Conservation (phyloP, 2,888 invertebrate species). For the Erebia aethiops region DNA sequence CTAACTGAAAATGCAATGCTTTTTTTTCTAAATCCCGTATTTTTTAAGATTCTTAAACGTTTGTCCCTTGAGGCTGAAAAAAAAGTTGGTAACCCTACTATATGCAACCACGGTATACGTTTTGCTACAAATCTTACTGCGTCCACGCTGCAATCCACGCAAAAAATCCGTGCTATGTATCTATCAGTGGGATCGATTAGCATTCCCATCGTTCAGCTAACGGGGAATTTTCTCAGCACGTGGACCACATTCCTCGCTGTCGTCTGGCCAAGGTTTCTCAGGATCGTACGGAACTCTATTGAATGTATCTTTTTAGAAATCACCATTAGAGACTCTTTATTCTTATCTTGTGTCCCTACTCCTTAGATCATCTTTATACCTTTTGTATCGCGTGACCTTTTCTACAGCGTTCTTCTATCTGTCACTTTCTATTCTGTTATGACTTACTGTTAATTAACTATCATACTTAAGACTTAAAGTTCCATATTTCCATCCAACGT, state of each 20-base stretch:
- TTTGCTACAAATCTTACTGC: not conserved
- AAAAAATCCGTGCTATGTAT: slow-evolving; percentile 1
- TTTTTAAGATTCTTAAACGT: no score
- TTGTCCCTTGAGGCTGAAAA: no score
- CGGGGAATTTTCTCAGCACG: slow-evolving; percentile 47
- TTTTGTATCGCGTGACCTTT: no score
- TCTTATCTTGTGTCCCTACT: not conserved
- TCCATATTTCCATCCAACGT: no score
- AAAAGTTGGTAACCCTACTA: no score
- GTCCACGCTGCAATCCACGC: not conserved
- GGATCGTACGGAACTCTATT: not conserved
- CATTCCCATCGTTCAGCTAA: slow-evolving; percentile 48
- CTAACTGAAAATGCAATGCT: no score
- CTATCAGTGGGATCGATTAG: slow-evolving; percentile 37
- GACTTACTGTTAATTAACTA: no score
- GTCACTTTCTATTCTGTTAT: no score
- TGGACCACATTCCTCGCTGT: slow-evolving; percentile 47
- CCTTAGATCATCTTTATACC: no score
- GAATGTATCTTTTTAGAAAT: not conserved
- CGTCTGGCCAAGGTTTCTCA: slow-evolving; percentile 20
- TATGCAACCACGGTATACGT: not conserved
- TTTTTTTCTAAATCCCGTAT: no score
- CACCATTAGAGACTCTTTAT: not conserved
- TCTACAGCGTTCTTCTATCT: no score
- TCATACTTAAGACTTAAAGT: no score